Percentiles rank a stretch among this genome's conserved stretches.
These are phyloP conservation scores for Telmatochromis sp. DNA, from an alignment of 2,113 vertebrate species.

Conservation along the genomic window DNA sequence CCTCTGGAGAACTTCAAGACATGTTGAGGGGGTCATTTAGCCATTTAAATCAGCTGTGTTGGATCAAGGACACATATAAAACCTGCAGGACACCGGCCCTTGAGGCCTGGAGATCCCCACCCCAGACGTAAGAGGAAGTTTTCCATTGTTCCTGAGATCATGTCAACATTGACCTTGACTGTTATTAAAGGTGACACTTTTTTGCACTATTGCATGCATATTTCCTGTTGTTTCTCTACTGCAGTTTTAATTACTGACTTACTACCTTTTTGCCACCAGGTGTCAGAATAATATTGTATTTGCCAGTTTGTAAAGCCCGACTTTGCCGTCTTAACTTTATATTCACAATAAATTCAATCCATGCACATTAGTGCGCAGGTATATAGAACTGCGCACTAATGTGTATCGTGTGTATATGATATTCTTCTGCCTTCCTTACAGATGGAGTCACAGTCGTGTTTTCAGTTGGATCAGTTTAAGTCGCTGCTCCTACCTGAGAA, in stretches of 20 bases:
- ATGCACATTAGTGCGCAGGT: background rate
- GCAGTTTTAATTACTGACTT: background rate
- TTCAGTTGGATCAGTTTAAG: conserved; percentile 63
- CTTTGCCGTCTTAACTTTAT: background rate
- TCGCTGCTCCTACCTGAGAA: conserved; percentile 76
- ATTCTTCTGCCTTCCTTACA: background rate
- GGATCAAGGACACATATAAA: background rate
- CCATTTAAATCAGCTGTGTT: background rate
- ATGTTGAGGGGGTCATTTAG: fast-evolving
- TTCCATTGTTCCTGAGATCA: background rate
- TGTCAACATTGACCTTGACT: background rate
- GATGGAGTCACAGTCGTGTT: conserved; percentile 66
- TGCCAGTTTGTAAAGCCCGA: background rate
- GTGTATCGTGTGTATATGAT: background rate
- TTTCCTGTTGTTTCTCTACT: background rate
- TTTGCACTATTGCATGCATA: background rate
- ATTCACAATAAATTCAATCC: background rate
- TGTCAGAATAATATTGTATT: background rate
- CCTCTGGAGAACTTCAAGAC: background rate
- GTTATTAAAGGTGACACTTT: background rate
- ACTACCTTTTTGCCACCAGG: background rate
- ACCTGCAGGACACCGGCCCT: background rate
- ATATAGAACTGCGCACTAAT: background rate
- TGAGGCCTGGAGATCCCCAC: background rate
- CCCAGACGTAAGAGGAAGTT: background rate